Evolutionary conservation across 2,888 invertebrate genomes (phyloP).

Genomic region (Drosophila affinis): DNA sequence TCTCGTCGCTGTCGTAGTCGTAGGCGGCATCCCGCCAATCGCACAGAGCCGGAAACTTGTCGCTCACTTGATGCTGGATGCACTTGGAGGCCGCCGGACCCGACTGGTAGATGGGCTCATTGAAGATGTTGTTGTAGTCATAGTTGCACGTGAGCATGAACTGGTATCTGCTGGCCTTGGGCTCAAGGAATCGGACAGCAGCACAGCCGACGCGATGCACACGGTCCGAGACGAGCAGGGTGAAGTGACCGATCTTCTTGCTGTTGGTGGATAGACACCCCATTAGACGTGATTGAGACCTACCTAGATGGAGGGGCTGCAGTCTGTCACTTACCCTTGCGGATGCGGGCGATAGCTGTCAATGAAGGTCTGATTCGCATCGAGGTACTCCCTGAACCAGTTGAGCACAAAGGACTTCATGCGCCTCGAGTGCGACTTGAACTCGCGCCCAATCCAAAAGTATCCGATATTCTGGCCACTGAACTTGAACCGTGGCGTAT

Average conservation of each 20-base stretch:
- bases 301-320: background rate
- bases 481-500: slow-evolving; percentile 74
- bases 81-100: slow-evolving; percentile 80
- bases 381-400: slow-evolving; percentile 81
- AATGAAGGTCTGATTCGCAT: slow-evolving; percentile 81
- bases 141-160: slow-evolving; percentile 83
- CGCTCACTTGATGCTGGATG: slow-evolving; percentile 58
- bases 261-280: slow-evolving; percentile 51
- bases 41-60: slow-evolving; percentile 77
- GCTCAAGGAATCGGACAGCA: slow-evolving; percentile 72
- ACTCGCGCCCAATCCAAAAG: slow-evolving; percentile 80
- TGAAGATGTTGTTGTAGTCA: slow-evolving; percentile 80
- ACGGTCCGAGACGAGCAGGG: slow-evolving; percentile 80
- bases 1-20: slow-evolving; percentile 71
- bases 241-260: slow-evolving; percentile 83
- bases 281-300: background rate
- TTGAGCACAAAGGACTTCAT: slow-evolving; percentile 80
- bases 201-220: slow-evolving; percentile 82
- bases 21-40: slow-evolving; percentile 76
- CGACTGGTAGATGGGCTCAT: slow-evolving; percentile 74
- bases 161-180: slow-evolving; percentile 45
- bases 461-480: slow-evolving; percentile 83
- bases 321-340: slow-evolving; percentile 47
- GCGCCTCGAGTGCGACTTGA: slow-evolving; percentile 81
- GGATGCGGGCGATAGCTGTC: slow-evolving; percentile 76